phyloP scores from a whole-genome alignment of 2,797 vertebrate genomes.

The Argyrosomus regius region DNA sequence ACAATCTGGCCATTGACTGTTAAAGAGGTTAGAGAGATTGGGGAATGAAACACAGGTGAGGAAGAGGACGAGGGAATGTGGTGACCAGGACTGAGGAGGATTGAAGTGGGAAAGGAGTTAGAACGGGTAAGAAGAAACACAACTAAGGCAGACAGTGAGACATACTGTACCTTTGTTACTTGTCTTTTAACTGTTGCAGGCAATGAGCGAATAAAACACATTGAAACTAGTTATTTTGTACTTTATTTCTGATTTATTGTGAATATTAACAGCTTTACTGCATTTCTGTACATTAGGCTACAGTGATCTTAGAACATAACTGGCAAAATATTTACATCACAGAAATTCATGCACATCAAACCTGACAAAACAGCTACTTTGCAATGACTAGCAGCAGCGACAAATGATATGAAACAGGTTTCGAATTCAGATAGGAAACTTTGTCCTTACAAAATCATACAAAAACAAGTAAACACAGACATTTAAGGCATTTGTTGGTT shows the following conservation, averaged over 20 bases:
- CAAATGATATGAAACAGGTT: constrained; percentile 31
- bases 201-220: background rate
- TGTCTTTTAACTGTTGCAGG: background rate
- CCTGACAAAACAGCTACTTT: constrained; percentile 21
- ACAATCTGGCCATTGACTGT: too few relatives aligned
- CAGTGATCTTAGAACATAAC: constrained; percentile 24
- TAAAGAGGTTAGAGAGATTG: too few relatives aligned
- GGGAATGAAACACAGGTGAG: too few relatives aligned
- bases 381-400: constrained; percentile 38
- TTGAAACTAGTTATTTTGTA: background rate
- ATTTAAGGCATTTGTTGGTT: constrained; percentile 75
- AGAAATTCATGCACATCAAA: constrained; percentile 42
- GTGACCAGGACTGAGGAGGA: too few relatives aligned
- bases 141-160: too few relatives aligned
- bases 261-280: constrained; percentile 40
- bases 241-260: constrained; percentile 50
- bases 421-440: constrained; percentile 40
- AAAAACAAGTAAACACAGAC: constrained; percentile 68
- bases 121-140: background rate
- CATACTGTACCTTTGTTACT: background rate
- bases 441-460: constrained; percentile 61
- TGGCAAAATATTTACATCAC: constrained; percentile 33
- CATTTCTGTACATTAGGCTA: constrained; percentile 31
- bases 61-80: too few relatives aligned
- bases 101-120: background rate